Evolutionary conservation across 1,140 invertebrate genomes (phyloP).

Genomic region (Drosophila mojavensis): DNA sequence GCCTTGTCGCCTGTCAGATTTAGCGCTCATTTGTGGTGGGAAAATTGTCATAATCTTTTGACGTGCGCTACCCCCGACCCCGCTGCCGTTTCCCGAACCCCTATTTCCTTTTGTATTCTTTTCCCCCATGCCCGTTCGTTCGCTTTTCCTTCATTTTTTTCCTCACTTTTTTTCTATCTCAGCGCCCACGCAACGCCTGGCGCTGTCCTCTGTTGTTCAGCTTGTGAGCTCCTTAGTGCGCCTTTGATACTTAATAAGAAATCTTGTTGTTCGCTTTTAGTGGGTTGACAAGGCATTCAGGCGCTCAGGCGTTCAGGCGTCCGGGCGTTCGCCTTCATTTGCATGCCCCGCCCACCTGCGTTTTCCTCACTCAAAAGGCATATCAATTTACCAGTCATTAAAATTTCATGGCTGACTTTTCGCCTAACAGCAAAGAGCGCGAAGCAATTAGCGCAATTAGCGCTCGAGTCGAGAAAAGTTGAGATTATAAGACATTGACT

Average conservation of each 20-base stretch:
- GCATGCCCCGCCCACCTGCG: slow-evolving; percentile 31
- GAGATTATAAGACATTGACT: slow-evolving; percentile 14
- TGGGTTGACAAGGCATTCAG: slow-evolving; percentile 52
- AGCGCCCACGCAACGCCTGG: slow-evolving; percentile 43
- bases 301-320: background rate
- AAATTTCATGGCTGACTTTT: slow-evolving; percentile 79
- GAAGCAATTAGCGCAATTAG: slow-evolving; percentile 63
- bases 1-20: slow-evolving; percentile 64
- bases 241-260: slow-evolving; percentile 80
- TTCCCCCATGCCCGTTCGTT: slow-evolving; percentile 13
- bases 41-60: slow-evolving; percentile 84
- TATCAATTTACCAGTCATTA: slow-evolving; percentile 83
- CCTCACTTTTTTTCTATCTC: slow-evolving; percentile 46
- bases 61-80: slow-evolving; percentile 60
- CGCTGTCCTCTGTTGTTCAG: slow-evolving; percentile 12
- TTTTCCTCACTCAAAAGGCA: slow-evolving; percentile 61
- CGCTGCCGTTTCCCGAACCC: slow-evolving; percentile 18
- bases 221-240: slow-evolving; percentile 17
- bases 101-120: slow-evolving; percentile 36
- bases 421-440: slow-evolving; percentile 59
- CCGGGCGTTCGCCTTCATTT: slow-evolving; percentile 58
- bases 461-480: slow-evolving; percentile 21
- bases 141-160: background rate
- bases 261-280: slow-evolving; percentile 56
- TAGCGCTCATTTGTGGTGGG: slow-evolving; percentile 81